phyloP scores from a whole-genome alignment of 1,140 invertebrate genomes.

The Globodera ellingtonae region DNA sequence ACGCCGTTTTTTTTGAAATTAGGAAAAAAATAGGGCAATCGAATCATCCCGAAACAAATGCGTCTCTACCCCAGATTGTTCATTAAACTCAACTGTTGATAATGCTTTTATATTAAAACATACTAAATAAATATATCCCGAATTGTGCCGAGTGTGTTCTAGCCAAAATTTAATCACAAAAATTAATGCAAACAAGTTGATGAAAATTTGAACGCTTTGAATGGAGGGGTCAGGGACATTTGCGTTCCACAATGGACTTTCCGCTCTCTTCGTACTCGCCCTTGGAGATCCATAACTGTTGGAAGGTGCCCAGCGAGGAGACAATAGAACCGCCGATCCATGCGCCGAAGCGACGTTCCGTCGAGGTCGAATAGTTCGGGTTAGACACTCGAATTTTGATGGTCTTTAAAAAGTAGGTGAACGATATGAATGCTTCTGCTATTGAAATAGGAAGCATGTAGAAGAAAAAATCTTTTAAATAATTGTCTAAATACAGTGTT shows the following conservation, averaged over 20 bases:
- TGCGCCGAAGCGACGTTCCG: slow-evolving; percentile 84
- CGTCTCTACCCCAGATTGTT: not conserved
- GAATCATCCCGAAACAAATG: not conserved
- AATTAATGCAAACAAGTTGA: not conserved
- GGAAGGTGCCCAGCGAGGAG: slow-evolving; percentile 90
- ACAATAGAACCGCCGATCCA: slow-evolving; percentile 96
- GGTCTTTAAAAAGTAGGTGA: slow-evolving; percentile 72
- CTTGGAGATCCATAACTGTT: slow-evolving; percentile 96
- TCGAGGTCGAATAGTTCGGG: slow-evolving; percentile 59
- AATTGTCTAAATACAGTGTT: too few species aligned
- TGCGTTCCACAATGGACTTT: slow-evolving; percentile 85
- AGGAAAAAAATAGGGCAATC: too few species aligned
- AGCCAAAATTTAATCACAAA: not conserved
- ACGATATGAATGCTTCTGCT: too few species aligned
- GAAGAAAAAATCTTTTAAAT: not conserved
- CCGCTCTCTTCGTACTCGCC: slow-evolving; percentile 94
- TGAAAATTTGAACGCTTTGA: not conserved
- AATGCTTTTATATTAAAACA: too few species aligned
- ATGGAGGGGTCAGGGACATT: slow-evolving; percentile 75
- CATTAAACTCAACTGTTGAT: too few species aligned
- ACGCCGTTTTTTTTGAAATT: too few species aligned
- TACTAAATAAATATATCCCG: not conserved
- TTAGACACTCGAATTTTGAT: slow-evolving; percentile 62
- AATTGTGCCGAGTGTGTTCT: not conserved
- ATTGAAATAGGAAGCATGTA: slow-evolving; percentile 50